Evolutionary conservation across 1,140 invertebrate species (phyloP).

Genomic region (Pogonus chalceus): DNA sequence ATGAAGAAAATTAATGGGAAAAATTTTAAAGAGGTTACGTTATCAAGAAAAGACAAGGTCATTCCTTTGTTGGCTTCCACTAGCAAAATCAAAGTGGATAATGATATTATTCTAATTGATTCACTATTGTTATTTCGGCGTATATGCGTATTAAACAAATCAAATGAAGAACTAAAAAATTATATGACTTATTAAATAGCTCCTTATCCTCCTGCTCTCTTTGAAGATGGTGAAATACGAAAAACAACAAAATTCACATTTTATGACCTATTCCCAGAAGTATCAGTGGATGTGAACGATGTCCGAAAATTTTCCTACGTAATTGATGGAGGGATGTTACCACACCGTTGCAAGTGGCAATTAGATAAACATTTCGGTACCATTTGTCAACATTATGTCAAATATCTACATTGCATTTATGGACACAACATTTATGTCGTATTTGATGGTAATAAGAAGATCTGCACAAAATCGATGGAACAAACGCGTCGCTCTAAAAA

Average conservation of each 20-base stretch:
- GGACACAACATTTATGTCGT: constrained; percentile 20
- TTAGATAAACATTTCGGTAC: too few species aligned
- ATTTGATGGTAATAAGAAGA: constrained; percentile 26
- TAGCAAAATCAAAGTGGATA: too few species aligned
- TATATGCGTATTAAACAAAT: constrained; percentile 23
- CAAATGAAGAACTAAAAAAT: constrained; percentile 20
- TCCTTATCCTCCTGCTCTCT: constrained; percentile 22
- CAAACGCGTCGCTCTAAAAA: too few species aligned
- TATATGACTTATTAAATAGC: constrained; percentile 25
- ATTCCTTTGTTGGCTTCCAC: too few species aligned
- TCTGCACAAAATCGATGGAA: too few species aligned
- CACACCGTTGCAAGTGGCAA: too few species aligned
- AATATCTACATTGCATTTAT: constrained; percentile 27
- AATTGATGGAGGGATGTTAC: too few species aligned
- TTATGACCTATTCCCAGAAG: constrained; percentile 25
- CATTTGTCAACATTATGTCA: too few species aligned
- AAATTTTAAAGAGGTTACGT: too few species aligned
- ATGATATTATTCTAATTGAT: constrained; percentile 21
- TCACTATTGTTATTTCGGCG: constrained; percentile 23
- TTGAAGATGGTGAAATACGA: constrained; percentile 26
- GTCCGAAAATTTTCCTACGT: too few species aligned
- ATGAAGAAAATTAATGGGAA: constrained; percentile 19
- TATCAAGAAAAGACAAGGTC: too few species aligned
- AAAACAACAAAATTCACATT: constrained; percentile 27
- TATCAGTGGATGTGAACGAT: too few species aligned